Evolutionary conservation across 2,797 vertebrate genomes (phyloP), one percentile per base, ranked within the genome.

Genomic region (Danio jaintianensis): DNA sequence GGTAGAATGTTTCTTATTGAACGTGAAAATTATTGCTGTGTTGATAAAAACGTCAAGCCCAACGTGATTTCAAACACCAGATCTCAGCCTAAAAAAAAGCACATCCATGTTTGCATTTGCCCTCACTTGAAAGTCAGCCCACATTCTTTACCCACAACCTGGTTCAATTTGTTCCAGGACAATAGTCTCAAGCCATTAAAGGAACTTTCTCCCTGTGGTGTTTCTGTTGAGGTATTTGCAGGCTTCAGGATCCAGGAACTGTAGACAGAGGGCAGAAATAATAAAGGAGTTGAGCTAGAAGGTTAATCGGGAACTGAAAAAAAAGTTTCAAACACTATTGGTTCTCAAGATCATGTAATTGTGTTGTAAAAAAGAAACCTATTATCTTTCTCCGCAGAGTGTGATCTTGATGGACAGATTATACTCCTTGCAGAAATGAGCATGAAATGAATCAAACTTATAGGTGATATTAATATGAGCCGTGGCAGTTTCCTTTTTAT

Each of bases 181-280:
- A 96, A 94, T 95, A 95, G 95, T 95, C 94, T 94, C 86, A 92
- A 94, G 93, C 94, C 94, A 96, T 97, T 96, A 96, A 93, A 95
- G 62, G 8, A 56, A 92, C 93, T 93, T 92, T 86, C 92, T 48
- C 93, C 94, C 92, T 89, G 89, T 90, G 93, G 95, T 94, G 93
- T 94, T 96, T 96, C 93, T 95, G 93, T 92, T 91, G 87, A 89
- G 88, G 82, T 87, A 87, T 40, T 61, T 87, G 81, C 80, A 84
- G 15, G 62, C 40, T 76, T 76, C 50, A 66, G 62, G 15, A 76
- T 36, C 38, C 38, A 76, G n/a, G 16, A 66, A 66, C 62, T n/a
- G 78, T 85, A 89, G 86, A 86, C 85, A 84, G 84, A 88, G 69
- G 70, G 85, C 81, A 88, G 61, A 89, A 87, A 85, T 87, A 36